Evolutionary conservation across 2,113 vertebrate species (phyloP), one percentile per base, ranked within the genome.

Genomic region (Pachypanchax playfairii): DNA sequence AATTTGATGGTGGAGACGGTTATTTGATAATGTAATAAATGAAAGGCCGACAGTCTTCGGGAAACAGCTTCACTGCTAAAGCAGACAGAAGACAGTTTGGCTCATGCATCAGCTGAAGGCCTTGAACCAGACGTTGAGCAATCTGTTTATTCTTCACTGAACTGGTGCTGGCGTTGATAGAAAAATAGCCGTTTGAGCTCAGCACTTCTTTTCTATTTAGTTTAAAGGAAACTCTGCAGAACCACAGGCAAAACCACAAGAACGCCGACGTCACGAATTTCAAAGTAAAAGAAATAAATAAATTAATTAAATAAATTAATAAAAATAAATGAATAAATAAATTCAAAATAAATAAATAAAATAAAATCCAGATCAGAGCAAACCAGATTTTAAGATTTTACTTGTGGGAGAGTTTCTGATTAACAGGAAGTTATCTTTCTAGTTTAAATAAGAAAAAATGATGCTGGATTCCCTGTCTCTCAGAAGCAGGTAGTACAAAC

Each of bases 101-200:
- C 70, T 69, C 65, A 18, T 53, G 5, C 28, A 41, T 26, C 65
- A 38, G 66, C 69, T 61, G 43, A 62, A 55, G 76, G 73, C 79
- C 85, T 79, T 84, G 84, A 86, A 83, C 79, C 62, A 82, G 76
- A 63, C 82, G 55, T 80, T 77, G 67, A 81, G 82, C 86, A 86
- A 83, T 81, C 68, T 86, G 84, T 83, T 85, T 83, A 76, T 77
- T 72, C 72, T 56, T 54, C 59, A 38, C 53, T 72, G 63, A 72
- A 76, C 50, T 59, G 53, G 70, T 64, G 49, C 38, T 60, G 36
- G 31, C 59, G 64, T 46, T 55, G 62, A 73, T 44, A 58, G 71
- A 76, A 51, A 80, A 65, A 81, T 59, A 73, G 56, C 58, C 21
- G 50, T 59, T 63, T 63, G 41, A 31, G 71, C 31, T 66, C 31